Evolutionary conservation across 2,888 invertebrate genomes (phyloP).

Genomic region (Drosophila diplacantha): DNA sequence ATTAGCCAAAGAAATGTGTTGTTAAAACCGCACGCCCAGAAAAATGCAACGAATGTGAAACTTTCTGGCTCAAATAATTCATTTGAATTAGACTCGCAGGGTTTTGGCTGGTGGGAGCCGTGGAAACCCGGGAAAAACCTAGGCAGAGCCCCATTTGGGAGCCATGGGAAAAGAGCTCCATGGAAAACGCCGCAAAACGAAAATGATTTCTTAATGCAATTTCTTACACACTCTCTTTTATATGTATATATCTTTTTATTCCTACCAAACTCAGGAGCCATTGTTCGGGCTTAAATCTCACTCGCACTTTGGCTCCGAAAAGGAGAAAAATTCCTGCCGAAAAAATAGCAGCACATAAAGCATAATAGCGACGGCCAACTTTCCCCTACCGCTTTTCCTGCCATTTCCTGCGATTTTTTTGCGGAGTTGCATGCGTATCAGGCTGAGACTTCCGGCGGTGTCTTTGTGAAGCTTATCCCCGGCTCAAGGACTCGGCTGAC

Average conservation of each 20-base stretch:
- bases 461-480: slow-evolving; percentile 40
- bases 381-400: slow-evolving; percentile 10
- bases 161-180: neutral
- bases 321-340: slow-evolving; percentile 32
- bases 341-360: slow-evolving; percentile 54
- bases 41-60: slow-evolving; percentile 40
- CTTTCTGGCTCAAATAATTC: slow-evolving; percentile 59
- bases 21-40: slow-evolving; percentile 26
- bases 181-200: slow-evolving; percentile 38
- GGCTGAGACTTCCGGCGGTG: slow-evolving; percentile 45
- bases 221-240: slow-evolving; percentile 34
- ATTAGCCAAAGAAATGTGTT: slow-evolving; percentile 24
- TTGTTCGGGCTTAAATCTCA: slow-evolving; percentile 51
- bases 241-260: slow-evolving; percentile 8
- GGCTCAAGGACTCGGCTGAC: slow-evolving; percentile 28
- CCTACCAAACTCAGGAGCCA: slow-evolving; percentile 16
- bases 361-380: slow-evolving; percentile 48
- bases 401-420: slow-evolving; percentile 2
- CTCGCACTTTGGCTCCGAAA: slow-evolving; percentile 27
- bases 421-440: slow-evolving; percentile 33
- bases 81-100: slow-evolving; percentile 59
- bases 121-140: slow-evolving; percentile 18
- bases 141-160: neutral
- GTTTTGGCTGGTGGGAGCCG: neutral
- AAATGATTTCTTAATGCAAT: slow-evolving; percentile 72